These are phyloP conservation scores for Acrocyrtus sp. DNA, from an alignment of 2,888 invertebrate species.

Conservation along the genomic window DNA sequence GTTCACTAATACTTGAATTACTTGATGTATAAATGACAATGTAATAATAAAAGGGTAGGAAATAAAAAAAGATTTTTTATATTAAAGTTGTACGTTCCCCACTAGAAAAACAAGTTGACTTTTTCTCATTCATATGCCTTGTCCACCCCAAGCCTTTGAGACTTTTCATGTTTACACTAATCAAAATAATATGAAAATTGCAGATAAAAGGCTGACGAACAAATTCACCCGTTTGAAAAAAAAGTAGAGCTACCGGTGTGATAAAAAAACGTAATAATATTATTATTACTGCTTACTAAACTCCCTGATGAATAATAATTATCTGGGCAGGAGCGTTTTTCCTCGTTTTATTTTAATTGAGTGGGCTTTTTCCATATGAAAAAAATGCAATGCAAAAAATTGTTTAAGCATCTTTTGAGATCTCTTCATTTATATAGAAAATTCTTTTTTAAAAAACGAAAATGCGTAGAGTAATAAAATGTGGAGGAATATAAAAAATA, in stretches of 20 bases:
- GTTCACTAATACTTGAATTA: neutral
- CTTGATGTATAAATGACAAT: neutral
- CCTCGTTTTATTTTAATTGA: neutral
- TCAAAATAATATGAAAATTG: neutral
- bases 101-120: slow-evolving; percentile 2
- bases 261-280: slow-evolving; percentile 8
- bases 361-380: neutral
- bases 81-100: neutral
- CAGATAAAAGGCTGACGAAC: neutral
- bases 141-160: neutral
- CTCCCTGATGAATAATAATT: too few relatives aligned
- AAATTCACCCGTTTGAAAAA: neutral
- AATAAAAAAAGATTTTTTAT: neutral
- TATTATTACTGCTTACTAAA: too few relatives aligned
- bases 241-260: slow-evolving; percentile 13
- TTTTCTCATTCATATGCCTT: neutral
- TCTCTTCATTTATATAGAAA: neutral
- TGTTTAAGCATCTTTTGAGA: too few relatives aligned
- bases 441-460: too few relatives aligned
- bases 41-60: neutral
- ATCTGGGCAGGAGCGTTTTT: too few relatives aligned
- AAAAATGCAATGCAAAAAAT: too few relatives aligned
- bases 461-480: neutral
- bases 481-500: too few relatives aligned
- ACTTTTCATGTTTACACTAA: neutral